phyloP scores from a whole-genome alignment of 2,888 invertebrate genomes.

The Gymnocheta viridis region DNA sequence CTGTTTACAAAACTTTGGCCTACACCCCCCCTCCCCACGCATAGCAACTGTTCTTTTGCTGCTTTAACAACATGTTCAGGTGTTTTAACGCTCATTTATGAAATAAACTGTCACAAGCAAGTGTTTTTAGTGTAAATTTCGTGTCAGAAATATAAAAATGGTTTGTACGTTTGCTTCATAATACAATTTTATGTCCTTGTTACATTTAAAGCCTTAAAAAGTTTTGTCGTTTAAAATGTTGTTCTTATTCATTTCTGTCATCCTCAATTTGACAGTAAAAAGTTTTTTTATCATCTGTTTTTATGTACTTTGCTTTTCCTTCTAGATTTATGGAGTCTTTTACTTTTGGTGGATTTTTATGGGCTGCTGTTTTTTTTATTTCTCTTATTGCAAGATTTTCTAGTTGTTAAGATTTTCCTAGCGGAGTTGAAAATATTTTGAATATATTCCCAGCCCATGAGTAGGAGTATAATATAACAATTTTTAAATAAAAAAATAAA shows the following conservation, averaged over 20 bases:
- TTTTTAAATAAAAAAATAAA: background rate
- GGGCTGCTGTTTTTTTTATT: conserved; percentile 46
- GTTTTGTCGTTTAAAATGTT: conserved; percentile 48
- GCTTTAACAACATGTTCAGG: conserved; percentile 67
- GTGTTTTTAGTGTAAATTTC: conserved; percentile 68
- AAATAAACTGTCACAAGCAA: conserved; percentile 70
- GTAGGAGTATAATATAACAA: conserved; percentile 1
- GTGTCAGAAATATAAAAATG: conserved; percentile 68
- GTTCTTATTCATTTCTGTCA: conserved; percentile 27
- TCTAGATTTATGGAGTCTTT: conserved; percentile 56
- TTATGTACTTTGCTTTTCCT: background rate
- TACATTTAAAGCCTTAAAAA: conserved; percentile 60
- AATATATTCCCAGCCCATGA: conserved; percentile 38
- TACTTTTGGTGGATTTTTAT: conserved; percentile 45
- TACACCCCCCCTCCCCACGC: background rate
- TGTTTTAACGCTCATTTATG: conserved; percentile 72
- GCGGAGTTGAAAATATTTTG: conserved; percentile 4
- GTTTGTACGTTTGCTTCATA: conserved; percentile 22
- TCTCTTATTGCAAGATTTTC: background rate
- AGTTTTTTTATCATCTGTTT: conserved; percentile 36
- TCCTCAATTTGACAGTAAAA: conserved; percentile 57
- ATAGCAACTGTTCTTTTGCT: background rate
- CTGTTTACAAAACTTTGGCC: background rate
- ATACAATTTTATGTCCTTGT: conserved; percentile 57
- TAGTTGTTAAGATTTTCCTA: conserved; percentile 18